Evolutionary conservation across 1,140 invertebrate genomes (phyloP).

Genomic region (Eriosoma lanigerum): DNA sequence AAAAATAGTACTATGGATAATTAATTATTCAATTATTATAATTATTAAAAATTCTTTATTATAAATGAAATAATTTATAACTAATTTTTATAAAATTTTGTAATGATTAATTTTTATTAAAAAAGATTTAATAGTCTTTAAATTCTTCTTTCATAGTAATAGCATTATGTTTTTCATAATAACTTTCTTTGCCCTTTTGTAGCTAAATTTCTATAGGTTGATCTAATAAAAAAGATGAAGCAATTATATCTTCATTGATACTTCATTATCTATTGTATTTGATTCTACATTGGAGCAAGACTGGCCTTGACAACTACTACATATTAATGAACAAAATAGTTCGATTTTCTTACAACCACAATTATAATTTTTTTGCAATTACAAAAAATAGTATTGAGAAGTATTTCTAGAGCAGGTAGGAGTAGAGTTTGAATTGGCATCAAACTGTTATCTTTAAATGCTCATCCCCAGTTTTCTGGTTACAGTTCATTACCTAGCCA

Average conservation of each 20-base stretch:
- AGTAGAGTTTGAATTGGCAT: conserved; percentile 11
- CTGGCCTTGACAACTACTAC: conserved; percentile 10
- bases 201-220: neutral
- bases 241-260: neutral
- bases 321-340: neutral
- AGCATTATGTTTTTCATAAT: neutral
- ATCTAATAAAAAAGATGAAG: neutral
- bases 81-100: neutral
- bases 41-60: conserved; percentile 12
- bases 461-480: no score
- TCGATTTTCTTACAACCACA: neutral
- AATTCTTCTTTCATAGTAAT: neutral
- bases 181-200: neutral
- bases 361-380: no score
- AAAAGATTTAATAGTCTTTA: no score
- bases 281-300: neutral
- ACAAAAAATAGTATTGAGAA: conserved; percentile 5
- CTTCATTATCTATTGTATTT: neutral
- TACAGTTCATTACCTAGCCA: no score
- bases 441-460: neutral
- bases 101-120: neutral
- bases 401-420: conserved; percentile 12
- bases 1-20: no score
- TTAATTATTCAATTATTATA: neutral
- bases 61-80: neutral